Conservation (phyloP, 2,797 vertebrate species). For the Sebastes minor region DNA sequence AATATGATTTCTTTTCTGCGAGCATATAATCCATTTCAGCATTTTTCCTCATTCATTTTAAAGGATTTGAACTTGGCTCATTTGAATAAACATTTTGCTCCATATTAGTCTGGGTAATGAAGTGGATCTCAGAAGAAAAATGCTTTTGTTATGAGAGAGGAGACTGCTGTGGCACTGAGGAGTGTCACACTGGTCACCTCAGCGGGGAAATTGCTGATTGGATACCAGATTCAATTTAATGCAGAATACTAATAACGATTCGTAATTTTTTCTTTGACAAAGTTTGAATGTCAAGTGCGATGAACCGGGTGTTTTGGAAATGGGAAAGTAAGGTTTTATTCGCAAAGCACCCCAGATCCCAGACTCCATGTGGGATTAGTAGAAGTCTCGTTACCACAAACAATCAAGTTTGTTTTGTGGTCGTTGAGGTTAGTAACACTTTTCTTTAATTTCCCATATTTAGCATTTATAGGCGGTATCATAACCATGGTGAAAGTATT, state of each 20-base stretch:
- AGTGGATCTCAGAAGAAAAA: constrained; percentile 76
- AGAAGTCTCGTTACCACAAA: neutral
- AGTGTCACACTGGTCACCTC: constrained; percentile 72
- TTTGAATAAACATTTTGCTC: constrained; percentile 83
- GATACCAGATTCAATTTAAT: constrained; percentile 52
- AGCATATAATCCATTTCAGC: constrained; percentile 74
- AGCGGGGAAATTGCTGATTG: constrained; percentile 66
- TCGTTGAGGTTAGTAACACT: neutral
- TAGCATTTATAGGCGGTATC: neutral
- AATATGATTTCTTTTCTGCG: constrained; percentile 56
- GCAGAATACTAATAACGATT: constrained; percentile 32
- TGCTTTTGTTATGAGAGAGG: constrained; percentile 72
- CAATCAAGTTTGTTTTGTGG: neutral
- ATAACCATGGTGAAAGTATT: neutral
- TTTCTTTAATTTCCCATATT: neutral
- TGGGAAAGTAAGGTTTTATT: neutral
- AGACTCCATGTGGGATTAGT: neutral
- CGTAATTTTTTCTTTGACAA: constrained; percentile 11
- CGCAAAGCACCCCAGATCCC: neutral
- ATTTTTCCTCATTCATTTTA: constrained; percentile 65
- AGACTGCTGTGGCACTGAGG: constrained; percentile 49
- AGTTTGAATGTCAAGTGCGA: constrained; percentile 23
- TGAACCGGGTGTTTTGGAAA: neutral
- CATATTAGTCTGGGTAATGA: constrained; percentile 81
- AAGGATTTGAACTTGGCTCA: constrained; percentile 73